A percentile compares a stretch with the other conserved stretches of the same genome.
Evolutionary conservation across 2,113 vertebrate genomes (phyloP).

Genomic region (Psilopsiagon aurifrons): DNA sequence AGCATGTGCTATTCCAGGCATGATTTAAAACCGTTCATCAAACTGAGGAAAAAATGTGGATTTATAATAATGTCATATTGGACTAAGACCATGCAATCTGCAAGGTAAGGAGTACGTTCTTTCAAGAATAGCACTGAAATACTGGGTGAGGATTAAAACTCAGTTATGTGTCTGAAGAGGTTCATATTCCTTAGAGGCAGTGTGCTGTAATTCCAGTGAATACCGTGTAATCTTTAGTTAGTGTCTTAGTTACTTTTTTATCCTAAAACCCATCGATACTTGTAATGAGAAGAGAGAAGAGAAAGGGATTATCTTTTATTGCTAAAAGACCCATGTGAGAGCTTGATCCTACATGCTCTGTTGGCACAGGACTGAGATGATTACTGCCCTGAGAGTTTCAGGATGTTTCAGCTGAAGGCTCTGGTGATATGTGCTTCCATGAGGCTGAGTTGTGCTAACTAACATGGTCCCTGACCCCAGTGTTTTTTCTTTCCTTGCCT

Average conservation of each 20-base stretch:
- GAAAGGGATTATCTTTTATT: neutral
- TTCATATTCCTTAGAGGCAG: constrained; percentile 4
- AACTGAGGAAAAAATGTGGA: neutral
- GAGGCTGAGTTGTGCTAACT: neutral
- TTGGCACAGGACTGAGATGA: neutral
- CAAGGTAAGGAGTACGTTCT: neutral
- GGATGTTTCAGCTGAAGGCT: neutral
- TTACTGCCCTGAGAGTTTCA: neutral
- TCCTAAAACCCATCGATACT: neutral
- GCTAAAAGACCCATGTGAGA: neutral
- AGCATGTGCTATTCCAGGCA: neutral
- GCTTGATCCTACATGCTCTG: fast-evolving
- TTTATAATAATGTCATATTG: neutral
- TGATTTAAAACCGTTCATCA: neutral
- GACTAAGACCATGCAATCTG: neutral
- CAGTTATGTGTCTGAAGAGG: neutral
- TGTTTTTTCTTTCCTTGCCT: neutral
- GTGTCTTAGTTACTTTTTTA: neutral
- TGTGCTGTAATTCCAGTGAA: neutral
- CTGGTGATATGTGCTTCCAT: fast-evolving
- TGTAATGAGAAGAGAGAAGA: neutral
- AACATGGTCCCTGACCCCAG: neutral
- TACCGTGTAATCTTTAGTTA: neutral
- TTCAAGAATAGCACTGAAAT: constrained; percentile 9
- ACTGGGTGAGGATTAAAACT: constrained; percentile 22